Conservation (phyloP, 2,888 invertebrate species). For the Drosophila antonietae region DNA sequence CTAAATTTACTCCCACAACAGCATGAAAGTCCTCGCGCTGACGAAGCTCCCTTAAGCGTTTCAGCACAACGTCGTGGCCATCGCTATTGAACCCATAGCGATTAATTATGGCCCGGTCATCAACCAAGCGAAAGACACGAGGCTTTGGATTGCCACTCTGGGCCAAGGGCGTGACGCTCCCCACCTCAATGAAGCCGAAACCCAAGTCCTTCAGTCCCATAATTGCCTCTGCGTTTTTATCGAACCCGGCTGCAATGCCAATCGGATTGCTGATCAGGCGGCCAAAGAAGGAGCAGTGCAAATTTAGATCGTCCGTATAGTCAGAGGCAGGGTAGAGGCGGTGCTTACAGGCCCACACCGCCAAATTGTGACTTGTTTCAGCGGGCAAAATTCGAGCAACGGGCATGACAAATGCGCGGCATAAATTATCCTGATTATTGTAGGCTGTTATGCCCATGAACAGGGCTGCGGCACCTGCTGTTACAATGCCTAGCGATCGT, state of each 20-base stretch:
- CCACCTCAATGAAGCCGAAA: slow-evolving; percentile 98
- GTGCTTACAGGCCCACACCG: slow-evolving; percentile 91
- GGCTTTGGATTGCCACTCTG: slow-evolving; percentile 97
- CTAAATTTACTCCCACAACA: slow-evolving; percentile 96
- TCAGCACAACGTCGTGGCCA: slow-evolving; percentile 91
- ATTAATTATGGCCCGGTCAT: slow-evolving; percentile 96
- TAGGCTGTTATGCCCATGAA: slow-evolving; percentile 49
- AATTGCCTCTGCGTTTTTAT: slow-evolving; percentile 97
- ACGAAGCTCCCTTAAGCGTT: slow-evolving; percentile 87
- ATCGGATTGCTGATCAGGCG: slow-evolving; percentile 93
- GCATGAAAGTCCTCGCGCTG: slow-evolving; percentile 86
- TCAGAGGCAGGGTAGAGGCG: slow-evolving; percentile 68
- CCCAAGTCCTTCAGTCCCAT: slow-evolving; percentile 92
- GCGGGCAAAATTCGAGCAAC: slow-evolving; percentile 87
- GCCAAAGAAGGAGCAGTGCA: slow-evolving; percentile 90
- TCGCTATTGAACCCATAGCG: slow-evolving; percentile 98
- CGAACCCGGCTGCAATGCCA: slow-evolving; percentile 99
- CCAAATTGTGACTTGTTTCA: slow-evolving; percentile 93
- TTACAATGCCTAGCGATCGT: slow-evolving; percentile 62
- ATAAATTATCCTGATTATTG: slow-evolving; percentile 41
- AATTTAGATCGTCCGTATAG: slow-evolving; percentile 56
- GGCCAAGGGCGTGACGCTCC: slow-evolving; percentile 96
- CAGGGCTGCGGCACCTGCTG: slow-evolving; percentile 57
- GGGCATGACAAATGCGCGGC: slow-evolving; percentile 68
- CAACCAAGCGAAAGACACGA: slow-evolving; percentile 93